Evolutionary conservation across 2,113 vertebrate genomes (phyloP), one percentile per base, ranked within the genome.

Genomic region (Bos indicus): DNA sequence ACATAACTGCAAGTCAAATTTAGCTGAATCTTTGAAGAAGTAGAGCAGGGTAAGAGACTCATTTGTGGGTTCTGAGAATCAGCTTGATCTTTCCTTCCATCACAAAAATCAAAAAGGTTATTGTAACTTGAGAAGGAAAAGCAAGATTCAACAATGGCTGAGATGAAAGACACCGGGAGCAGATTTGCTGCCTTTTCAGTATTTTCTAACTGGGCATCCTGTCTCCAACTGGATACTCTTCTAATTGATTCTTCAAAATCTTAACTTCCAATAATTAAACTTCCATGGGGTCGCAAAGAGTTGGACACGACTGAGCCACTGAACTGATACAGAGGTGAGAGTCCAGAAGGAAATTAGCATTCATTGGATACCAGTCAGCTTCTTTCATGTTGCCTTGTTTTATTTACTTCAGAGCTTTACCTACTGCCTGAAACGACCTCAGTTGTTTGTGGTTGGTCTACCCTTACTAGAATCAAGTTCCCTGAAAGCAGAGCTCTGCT

Each of bases 191-290:
- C n/a, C n/a, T n/a, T n/a, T n/a, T n/a, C n/a, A n/a, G n/a, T n/a
- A n/a, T n/a, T n/a, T n/a, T 43, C 91, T 98, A 97, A 97, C 43
- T 60, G 97, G 85, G 90, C 59, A 93, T 91, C 43, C 93, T 95
- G 21, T 64, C 64, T 97, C 90, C 80, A 96, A 40, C 62, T 88
- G 92, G 62, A 96, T 86, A 85, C 28, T 48, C 71, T 98, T 98
- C 94, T 97, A 94, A 98, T 94, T 98, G 97, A 95, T 96, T 80
- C 90, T 98, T 97, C 0, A 15, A 97, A 95, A 97, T 97, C 86
- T 94, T 96, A 93, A 92, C 96, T 88, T 16, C 43, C 82, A 96
- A 57, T 96, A 97, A 98, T 98, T 83, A 96, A 95, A 89, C 57
- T 59, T 67, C 16, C 33, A 67, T 5, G 16, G 62, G 33, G 4